A percentile compares a stretch with the other conserved stretches of the same genome.
Conservation (phyloP, 2,888 invertebrate species). For the Lymantria dispar region DNA sequence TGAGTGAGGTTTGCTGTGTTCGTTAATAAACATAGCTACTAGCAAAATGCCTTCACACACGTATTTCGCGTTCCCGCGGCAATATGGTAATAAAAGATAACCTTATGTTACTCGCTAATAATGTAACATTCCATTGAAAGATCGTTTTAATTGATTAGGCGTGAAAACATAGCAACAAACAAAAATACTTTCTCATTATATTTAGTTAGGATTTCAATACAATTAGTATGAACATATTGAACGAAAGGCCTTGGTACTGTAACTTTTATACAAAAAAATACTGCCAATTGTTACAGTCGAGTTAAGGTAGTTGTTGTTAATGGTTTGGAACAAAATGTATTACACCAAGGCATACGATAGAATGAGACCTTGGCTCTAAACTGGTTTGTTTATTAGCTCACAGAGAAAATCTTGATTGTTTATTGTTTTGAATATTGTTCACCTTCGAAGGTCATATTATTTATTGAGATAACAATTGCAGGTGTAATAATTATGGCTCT, state of each 20-base stretch:
- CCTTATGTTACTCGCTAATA: too few species aligned
- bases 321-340: slow-evolving; percentile 11
- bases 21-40: background rate
- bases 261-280: slow-evolving; percentile 6
- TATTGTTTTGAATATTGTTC: slow-evolving; percentile 34
- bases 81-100: too few species aligned
- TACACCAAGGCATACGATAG: slow-evolving; percentile 11
- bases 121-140: too few species aligned
- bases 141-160: too few species aligned
- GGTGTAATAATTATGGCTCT: background rate
- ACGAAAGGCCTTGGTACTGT: slow-evolving; percentile 1
- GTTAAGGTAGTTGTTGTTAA: slow-evolving; percentile 25
- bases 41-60: too few species aligned
- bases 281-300: slow-evolving; percentile 7
- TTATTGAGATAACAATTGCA: slow-evolving; percentile 1
- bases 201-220: too few species aligned
- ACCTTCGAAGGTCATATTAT: slow-evolving; percentile 48
- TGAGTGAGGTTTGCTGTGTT: background rate
- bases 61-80: too few species aligned
- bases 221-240: background rate
- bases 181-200: too few species aligned
- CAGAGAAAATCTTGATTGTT: slow-evolving; percentile 29
- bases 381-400: slow-evolving; percentile 23
- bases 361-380: slow-evolving; percentile 26
- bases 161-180: too few species aligned